Evolutionary conservation across 2,888 invertebrate species (phyloP), one percentile per base, ranked within the genome.

Genomic region (Xylophagus ater): DNA sequence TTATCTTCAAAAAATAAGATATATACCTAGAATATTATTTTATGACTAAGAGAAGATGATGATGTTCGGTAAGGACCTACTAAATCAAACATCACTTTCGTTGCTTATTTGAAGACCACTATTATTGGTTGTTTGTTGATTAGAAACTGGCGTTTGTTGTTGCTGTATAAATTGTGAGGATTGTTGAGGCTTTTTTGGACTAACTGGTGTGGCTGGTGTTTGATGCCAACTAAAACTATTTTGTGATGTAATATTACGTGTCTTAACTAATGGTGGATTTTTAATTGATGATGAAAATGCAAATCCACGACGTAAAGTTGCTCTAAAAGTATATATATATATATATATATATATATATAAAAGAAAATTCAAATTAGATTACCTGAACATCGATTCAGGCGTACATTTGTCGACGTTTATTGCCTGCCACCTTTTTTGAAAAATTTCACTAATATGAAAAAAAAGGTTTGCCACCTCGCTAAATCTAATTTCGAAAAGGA

Each of bases 221-320:
- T 59, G 61, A 47, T 60, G 59, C 59, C 59, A 63, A 47, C 59
- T 61, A 47, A 65, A 59, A 51, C 65, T 65, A 50, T 57, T 62
- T 52, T 65, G 64, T 44, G 76, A 72, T 52, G 72, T 74, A 32
- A 84, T 76, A 56, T 84, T 81, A 34, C 84, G 73, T 52, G 84
- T 83, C 62, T 87, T 88, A 35, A 80, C 69, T 37, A 89, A 69
- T 7, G 86, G 87, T 42, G 87, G 88, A 60, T 86, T 78, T 56
- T 84, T 80, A 42, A 74, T 75, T 1, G 78, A 73, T 52, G 78
- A 74, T 14, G 81, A 81, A 55, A 84, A 78, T 25, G 81, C 79
- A 54, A 78, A 60, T 15, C 78, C 77, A 41, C 81, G 69, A 50
- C 73, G 69, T 39, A 81, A 55, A 37, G 77, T 77, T 34, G 71